Evolutionary conservation across 2,113 vertebrate genomes (phyloP), one percentile per base, ranked within the genome.

Genomic region (Gymnarchus niloticus): DNA sequence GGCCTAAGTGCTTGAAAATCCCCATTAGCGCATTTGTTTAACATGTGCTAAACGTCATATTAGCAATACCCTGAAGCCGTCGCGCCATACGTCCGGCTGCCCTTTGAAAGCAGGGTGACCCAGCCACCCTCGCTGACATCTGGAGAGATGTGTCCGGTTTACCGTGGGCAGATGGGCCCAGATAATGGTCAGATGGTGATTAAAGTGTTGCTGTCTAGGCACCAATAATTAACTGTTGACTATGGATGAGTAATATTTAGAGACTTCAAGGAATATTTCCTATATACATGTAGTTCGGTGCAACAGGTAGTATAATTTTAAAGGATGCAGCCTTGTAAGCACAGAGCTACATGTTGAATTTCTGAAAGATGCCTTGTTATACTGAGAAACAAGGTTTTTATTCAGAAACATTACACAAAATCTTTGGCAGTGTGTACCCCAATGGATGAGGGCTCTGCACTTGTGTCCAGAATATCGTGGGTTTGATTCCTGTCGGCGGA

Each of bases 21-120:
- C 10, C 44, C 25, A 3, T 81, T 86, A 85, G 85, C 83, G 25
- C 33, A 49, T 59, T 33, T 73, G 33, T 49, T 81, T 3, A 76
- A 51, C 19, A 23, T 86, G 54, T 48, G 65, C 65, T 78, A n/a
- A 4, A 21, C 19, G 84, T 61, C 25, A n/a, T 33, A 49, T 59
- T 80, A 49, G 54, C 25, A 52, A 46, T 86, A 56, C 7, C 33
- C 76, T 80, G n/a, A 48, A 52, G 48, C 81, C 56, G 4, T 77
- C 65, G 82, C 83, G 41, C 81, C 89, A 91, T 89, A 90, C 89
- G 86, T 87, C 5, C 7, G 33, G 25, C 54, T 44, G 77, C 54
- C 83, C 52, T 12, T 23, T 77, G 56, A 65, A 61, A 41, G 59
- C 59, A 54, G 56, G 25, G 57, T 85, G 84, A 84, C 85, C 85